Evolutionary conservation across 1,140 invertebrate species (phyloP).

Genomic region (Metopolophium dirhodum): DNA sequence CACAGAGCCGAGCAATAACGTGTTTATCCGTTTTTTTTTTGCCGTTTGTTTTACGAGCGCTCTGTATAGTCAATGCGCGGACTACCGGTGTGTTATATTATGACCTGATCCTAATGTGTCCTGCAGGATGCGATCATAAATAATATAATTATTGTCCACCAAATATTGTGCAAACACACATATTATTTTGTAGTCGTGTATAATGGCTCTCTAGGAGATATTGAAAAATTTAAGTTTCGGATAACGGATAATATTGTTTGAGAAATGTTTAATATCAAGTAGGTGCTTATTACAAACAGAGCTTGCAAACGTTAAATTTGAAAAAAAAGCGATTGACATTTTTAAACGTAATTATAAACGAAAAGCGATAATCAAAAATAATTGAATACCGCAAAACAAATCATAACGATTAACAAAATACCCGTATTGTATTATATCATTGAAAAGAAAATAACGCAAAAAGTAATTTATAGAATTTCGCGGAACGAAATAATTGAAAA

Average conservation of each 20-base stretch:
- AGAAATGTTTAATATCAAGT: not conserved
- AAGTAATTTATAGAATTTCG: too few relatives aligned
- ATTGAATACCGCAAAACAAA: too few relatives aligned
- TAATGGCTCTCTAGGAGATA: not conserved
- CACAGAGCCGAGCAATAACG: not conserved
- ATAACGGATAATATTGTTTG: not conserved
- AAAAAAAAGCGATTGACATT: too few relatives aligned
- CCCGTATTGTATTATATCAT: too few relatives aligned
- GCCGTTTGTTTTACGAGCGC: not conserved
- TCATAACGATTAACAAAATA: too few relatives aligned
- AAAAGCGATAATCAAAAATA: too few relatives aligned
- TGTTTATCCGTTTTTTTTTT: not conserved
- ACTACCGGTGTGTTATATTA: not conserved
- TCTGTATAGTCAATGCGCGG: not conserved
- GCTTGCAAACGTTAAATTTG: too few relatives aligned
- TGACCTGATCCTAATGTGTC: not conserved
- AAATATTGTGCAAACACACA: not conserved
- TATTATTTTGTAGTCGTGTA: not conserved
- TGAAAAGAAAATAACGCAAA: too few relatives aligned
- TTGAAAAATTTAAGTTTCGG: not conserved
- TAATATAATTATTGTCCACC: not conserved
- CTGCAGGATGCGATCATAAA: not conserved
- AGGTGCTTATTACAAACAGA: too few relatives aligned
- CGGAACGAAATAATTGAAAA: too few relatives aligned
- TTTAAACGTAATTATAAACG: too few relatives aligned